These are phyloP conservation scores for Protobothrops flavoviridis DNA, from an alignment of 2,113 vertebrate genomes.

Conservation along the genomic window DNA sequence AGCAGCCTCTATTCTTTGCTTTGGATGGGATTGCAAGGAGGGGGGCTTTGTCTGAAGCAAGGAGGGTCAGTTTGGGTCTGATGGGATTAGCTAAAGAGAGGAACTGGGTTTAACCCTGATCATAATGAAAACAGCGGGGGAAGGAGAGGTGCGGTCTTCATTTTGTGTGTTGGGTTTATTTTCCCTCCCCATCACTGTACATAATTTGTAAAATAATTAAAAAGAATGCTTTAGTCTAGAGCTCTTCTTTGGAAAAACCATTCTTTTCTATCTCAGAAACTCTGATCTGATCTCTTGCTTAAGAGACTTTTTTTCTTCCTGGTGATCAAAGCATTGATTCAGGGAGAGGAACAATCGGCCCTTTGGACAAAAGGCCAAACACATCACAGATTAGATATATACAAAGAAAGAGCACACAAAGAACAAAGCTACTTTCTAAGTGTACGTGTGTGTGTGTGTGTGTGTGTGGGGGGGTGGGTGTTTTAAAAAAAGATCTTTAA, in stretches of 20 bases:
- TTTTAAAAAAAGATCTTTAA: not conserved
- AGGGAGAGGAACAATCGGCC: not conserved
- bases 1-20: not conserved
- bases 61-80: not conserved
- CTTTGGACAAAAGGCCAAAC: not conserved
- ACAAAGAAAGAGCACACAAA: not conserved
- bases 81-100: not conserved
- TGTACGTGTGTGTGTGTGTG: not conserved
- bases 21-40: not conserved
- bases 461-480: too few species aligned
- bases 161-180: not conserved
- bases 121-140: not conserved
- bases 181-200: not conserved
- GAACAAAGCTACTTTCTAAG: not conserved
- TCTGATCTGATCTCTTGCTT: slow-evolving; percentile 56
- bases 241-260: slow-evolving; percentile 12
- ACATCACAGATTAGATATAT: not conserved
- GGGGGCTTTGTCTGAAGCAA: not conserved
- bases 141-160: not conserved
- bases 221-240: not conserved
- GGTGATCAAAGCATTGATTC: slow-evolving; percentile 47
- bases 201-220: not conserved
- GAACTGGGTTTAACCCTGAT: not conserved
- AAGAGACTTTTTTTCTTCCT: slow-evolving; percentile 11
- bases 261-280: slow-evolving; percentile 43